Conservation (phyloP, 2,888 invertebrate genomes). For the Melanchra persicariae region DNA sequence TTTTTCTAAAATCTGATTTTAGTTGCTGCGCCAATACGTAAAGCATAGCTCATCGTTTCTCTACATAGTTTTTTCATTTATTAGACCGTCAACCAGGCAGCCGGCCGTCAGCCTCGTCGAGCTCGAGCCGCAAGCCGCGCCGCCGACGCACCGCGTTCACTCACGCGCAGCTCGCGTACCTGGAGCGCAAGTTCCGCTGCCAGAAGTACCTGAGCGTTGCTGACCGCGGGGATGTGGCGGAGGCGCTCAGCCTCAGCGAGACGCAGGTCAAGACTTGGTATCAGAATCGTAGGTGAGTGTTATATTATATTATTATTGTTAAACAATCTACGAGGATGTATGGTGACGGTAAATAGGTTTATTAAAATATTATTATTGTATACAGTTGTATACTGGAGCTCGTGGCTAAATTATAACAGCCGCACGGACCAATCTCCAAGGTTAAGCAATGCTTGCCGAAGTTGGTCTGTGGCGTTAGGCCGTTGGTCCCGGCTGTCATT, state of each 20-base stretch:
- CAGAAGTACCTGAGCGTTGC: constrained; percentile 98
- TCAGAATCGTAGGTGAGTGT: constrained; percentile 94
- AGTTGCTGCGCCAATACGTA: neutral
- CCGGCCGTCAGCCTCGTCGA: constrained; percentile 73
- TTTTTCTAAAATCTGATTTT: too few relatives aligned
- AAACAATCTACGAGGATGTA: too few relatives aligned
- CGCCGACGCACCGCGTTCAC: constrained; percentile 97
- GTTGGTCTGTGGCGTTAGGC: too few relatives aligned
- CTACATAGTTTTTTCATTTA: constrained; percentile 2
- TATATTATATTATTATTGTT: neutral
- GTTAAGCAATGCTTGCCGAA: too few relatives aligned
- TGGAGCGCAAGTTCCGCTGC: constrained; percentile 97
- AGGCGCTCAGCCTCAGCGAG: constrained; percentile 96
- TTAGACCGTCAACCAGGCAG: constrained; percentile 76
- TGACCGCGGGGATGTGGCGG: constrained; percentile 97
- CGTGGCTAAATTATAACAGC: too few relatives aligned
- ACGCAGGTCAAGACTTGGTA: constrained; percentile 99
- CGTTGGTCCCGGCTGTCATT: too few relatives aligned
- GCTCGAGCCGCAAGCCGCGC: constrained; percentile 94
- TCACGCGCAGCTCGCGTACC: constrained; percentile 97
- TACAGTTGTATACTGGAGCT: too few relatives aligned
- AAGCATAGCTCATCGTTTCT: neutral
- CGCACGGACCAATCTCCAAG: too few relatives aligned
- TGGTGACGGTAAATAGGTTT: too few relatives aligned
- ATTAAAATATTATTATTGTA: too few relatives aligned